These are phyloP conservation scores for Eupithecia centaureata DNA, from an alignment of 2,888 invertebrate genomes.

Conservation along the genomic window DNA sequence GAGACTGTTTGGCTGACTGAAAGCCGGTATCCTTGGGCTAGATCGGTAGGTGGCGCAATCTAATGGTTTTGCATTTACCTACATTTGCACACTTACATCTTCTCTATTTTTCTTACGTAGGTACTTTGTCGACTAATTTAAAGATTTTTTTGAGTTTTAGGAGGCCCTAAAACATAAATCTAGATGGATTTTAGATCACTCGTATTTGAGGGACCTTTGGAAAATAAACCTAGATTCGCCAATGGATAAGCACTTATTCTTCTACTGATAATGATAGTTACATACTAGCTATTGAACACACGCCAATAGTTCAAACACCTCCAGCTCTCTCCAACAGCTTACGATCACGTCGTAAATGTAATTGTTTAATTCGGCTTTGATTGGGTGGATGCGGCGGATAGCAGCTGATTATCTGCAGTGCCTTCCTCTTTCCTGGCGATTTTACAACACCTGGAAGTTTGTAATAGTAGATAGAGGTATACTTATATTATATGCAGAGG, in stretches of 20 bases:
- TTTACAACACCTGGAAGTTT: not conserved
- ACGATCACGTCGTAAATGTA: not conserved
- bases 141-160: too few relatives aligned
- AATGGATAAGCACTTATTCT: too few relatives aligned
- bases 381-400: not conserved
- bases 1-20: not conserved
- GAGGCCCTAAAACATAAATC: too few relatives aligned
- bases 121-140: too few relatives aligned
- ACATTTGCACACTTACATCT: not conserved
- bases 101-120: not conserved
- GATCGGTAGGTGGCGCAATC: conserved; percentile 1
- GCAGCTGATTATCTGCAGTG: not conserved
- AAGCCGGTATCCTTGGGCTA: conserved; percentile 5
- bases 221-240: too few relatives aligned
- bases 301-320: too few relatives aligned
- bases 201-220: too few relatives aligned
- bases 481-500: too few relatives aligned
- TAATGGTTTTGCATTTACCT: not conserved
- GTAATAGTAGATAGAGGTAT: too few relatives aligned
- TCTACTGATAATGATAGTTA: too few relatives aligned
- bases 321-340: not conserved
- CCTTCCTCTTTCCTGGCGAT: not conserved
- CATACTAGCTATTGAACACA: too few relatives aligned
- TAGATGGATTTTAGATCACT: too few relatives aligned
- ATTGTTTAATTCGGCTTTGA: not conserved